Conservation (phyloP, 2,797 vertebrate species). For the Orientallactaga sibirica region DNA sequence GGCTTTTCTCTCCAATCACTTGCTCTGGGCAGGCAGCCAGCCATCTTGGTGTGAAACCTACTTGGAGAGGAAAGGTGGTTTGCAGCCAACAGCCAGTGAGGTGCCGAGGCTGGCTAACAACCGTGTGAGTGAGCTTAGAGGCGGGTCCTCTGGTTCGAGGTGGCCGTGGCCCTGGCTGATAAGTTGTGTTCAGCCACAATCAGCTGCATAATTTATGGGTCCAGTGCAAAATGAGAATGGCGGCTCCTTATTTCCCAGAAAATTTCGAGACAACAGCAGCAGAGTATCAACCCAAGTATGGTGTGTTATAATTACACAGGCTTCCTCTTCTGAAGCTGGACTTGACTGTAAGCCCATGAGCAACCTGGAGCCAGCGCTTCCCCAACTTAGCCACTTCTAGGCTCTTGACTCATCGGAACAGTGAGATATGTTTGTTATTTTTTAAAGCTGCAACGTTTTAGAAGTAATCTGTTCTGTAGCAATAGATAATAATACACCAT, state of each 20-base stretch:
- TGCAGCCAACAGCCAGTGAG: neutral
- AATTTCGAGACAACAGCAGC: neutral
- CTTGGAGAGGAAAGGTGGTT: neutral
- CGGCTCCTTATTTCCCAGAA: neutral
- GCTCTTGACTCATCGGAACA: neutral
- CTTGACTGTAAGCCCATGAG: neutral
- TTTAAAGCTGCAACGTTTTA: neutral
- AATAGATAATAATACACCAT: neutral
- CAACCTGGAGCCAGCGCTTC: neutral
- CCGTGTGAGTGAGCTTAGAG: neutral
- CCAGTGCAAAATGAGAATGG: conserved; percentile 23
- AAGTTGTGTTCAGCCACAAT: neutral
- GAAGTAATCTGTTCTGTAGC: neutral
- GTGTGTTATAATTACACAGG: neutral
- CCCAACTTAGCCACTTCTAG: neutral
- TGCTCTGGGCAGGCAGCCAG: neutral
- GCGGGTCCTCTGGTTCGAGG: neutral
- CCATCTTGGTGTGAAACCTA: neutral
- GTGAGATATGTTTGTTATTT: neutral
- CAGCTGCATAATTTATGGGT: neutral
- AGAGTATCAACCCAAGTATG: neutral
- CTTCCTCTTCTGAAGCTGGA: neutral
- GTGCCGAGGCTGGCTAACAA: neutral
- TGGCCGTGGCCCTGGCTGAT: neutral
- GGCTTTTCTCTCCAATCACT: neutral